Conservation (phyloP, 37 sponge, comb jelly and placozoan species). For the Chondrilla cf. caribensis region DNA sequence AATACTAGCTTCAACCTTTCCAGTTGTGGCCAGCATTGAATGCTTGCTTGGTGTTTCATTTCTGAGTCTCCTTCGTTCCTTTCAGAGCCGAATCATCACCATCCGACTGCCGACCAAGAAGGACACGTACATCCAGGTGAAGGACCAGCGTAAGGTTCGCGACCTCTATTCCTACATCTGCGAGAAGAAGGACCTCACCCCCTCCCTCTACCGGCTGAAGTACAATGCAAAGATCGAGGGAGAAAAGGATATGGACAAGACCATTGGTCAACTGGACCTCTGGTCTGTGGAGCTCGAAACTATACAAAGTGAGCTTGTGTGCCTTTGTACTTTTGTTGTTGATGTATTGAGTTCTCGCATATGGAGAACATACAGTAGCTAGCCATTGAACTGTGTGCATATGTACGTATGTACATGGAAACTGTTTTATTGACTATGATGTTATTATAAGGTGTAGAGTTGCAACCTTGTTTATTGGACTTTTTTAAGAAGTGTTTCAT, state of each 20-base stretch:
- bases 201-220: background rate
- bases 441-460: too few species aligned
- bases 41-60: too few species aligned
- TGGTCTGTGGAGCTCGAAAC: constrained; percentile 5
- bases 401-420: background rate
- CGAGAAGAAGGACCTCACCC: constrained; percentile 34
- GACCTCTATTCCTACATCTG: constrained; percentile 44
- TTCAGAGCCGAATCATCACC: constrained; percentile 21
- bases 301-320: background rate
- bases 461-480: too few species aligned
- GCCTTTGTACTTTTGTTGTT: background rate
- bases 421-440: background rate
- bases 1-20: too few species aligned
- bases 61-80: too few species aligned
- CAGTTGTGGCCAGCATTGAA: too few species aligned
- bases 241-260: constrained; percentile 12
- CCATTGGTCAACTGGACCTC: constrained; percentile 2
- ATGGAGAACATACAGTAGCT: background rate
- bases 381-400: background rate
- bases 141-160: background rate
- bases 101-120: background rate
- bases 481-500: too few species aligned
- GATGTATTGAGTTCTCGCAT: background rate
- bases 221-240: constrained; percentile 3
- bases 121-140: constrained; percentile 18